Evolutionary conservation across 2,113 vertebrate species (phyloP).

Genomic region (Charina bottae): DNA sequence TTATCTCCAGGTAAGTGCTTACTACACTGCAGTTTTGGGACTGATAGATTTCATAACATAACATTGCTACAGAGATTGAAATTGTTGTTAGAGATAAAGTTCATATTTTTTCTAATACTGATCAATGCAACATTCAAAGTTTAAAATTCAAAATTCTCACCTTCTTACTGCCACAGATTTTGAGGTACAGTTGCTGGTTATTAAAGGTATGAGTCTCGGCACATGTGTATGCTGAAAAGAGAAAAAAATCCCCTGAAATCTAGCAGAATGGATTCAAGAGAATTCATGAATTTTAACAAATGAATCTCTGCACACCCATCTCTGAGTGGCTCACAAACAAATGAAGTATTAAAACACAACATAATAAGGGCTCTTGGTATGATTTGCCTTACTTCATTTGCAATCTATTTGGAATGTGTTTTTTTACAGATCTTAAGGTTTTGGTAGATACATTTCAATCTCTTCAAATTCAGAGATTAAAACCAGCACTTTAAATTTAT

Average conservation of each 20-base stretch:
- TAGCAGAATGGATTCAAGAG: slow-evolving; percentile 9
- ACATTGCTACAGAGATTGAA: not conserved
- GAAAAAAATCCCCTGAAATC: not conserved
- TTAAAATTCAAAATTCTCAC: slow-evolving; percentile 69
- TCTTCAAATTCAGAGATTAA: not conserved
- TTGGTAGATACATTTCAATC: not conserved
- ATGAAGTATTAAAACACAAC: not conserved
- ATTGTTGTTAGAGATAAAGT: not conserved
- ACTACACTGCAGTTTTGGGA: not conserved
- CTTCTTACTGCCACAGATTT: slow-evolving; percentile 96
- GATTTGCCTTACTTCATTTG: not conserved
- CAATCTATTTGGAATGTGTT: not conserved
- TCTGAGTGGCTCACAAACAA: not conserved
- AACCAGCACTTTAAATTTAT: not conserved
- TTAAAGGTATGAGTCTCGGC: slow-evolving; percentile 94
- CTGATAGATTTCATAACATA: not conserved
- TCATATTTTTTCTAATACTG: not conserved
- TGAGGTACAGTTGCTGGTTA: slow-evolving; percentile 96
- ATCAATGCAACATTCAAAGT: not conserved
- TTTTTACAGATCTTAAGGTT: not conserved
- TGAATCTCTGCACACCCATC: not conserved
- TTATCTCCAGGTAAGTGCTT: not conserved
- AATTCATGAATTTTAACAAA: not conserved
- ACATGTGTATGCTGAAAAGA: slow-evolving; percentile 92
- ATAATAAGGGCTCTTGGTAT: not conserved